Conservation (phyloP, 2,888 invertebrate species). For the Corbicula japonica region DNA sequence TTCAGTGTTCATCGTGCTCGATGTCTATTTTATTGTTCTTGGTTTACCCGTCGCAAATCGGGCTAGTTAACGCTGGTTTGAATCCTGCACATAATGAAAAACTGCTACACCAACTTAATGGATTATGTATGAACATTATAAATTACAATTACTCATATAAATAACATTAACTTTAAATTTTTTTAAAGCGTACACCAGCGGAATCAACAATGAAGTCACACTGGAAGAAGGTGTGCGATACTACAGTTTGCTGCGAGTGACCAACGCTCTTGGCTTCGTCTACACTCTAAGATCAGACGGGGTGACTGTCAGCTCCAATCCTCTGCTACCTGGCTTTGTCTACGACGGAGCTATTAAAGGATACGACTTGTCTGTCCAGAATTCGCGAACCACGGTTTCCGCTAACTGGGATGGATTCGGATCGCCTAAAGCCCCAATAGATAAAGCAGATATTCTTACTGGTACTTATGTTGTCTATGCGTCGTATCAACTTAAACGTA, state of each 20-base stretch:
- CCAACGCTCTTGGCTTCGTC: conserved; percentile 70
- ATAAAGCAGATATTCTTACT: conserved; percentile 54
- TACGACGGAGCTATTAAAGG: conserved; percentile 72
- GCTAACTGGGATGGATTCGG: conserved; percentile 82
- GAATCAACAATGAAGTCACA: conserved; percentile 71
- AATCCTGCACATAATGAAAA: no score
- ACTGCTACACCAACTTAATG: no score
- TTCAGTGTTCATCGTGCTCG: no score
- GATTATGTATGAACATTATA: no score
- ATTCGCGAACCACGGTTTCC: conserved; percentile 64
- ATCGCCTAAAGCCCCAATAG: conserved; percentile 48
- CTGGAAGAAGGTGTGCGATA: conserved; percentile 73
- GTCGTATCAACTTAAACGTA: no score
- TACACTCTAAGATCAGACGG: conserved; percentile 75
- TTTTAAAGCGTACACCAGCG: no score
- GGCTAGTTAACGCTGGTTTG: no score
- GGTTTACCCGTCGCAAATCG: no score
- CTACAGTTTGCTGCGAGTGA: conserved; percentile 74
- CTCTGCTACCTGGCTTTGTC: conserved; percentile 77
- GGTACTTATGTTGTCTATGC: no score
- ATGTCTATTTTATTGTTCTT: no score
- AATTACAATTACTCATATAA: no score
- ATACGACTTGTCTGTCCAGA: conserved; percentile 68
- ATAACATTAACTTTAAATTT: no score
- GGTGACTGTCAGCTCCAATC: conserved; percentile 73